phyloP scores from a whole-genome alignment of 2,113 vertebrate genomes.

The Centrocercus urophasianus region DNA sequence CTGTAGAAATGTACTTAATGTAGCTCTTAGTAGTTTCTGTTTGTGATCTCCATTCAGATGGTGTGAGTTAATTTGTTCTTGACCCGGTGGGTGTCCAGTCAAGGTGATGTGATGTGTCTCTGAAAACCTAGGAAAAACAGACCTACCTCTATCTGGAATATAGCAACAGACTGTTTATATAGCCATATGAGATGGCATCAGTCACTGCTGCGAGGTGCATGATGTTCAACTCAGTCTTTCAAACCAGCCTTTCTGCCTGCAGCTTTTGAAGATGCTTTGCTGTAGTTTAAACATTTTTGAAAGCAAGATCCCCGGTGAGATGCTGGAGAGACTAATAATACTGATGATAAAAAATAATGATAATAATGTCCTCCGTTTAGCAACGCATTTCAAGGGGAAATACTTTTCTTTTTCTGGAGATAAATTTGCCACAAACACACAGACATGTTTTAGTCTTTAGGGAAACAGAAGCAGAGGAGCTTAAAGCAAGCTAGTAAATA shows the following conservation, averaged over 20 bases:
- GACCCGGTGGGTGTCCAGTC: neutral
- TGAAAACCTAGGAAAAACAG: neutral
- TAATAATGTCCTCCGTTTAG: neutral
- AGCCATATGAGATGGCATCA: neutral
- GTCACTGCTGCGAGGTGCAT: neutral
- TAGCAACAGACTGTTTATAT: neutral
- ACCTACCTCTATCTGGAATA: neutral
- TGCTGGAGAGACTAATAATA: neutral
- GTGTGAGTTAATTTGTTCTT: neutral
- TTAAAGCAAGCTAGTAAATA: neutral
- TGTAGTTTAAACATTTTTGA: neutral
- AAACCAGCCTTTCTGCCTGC: neutral
- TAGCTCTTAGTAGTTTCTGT: neutral
- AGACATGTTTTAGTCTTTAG: neutral
- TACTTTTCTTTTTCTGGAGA: neutral
- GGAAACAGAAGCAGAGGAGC: neutral
- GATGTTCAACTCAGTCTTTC: neutral
- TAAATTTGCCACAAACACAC: neutral
- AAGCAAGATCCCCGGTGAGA: neutral
- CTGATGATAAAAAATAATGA: neutral
- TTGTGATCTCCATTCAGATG: rapidly evolving
- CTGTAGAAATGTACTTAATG: neutral
- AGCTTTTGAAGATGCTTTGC: neutral
- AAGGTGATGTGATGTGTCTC: neutral
- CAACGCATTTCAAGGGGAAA: neutral